A percentile compares a stretch with the other conserved stretches of the same genome.
phyloP scores from a whole-genome alignment of 2,113 vertebrate genomes.

The Coryphaenoides rupestris region DNA sequence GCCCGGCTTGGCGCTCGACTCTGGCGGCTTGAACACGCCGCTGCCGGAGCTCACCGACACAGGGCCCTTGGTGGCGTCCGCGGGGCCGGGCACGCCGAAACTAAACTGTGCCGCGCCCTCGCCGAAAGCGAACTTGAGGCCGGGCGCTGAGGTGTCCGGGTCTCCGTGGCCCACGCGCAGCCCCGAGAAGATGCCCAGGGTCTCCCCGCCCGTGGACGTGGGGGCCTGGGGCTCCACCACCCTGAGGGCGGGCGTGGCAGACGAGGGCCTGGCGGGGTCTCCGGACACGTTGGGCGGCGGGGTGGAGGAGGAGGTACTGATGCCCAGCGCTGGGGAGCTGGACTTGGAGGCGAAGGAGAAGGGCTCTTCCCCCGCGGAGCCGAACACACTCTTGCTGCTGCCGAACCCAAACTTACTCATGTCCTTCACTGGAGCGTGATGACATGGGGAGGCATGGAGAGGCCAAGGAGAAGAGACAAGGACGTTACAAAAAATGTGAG shows the following conservation, averaged over 20 bases:
- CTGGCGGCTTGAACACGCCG: constrained; percentile 66
- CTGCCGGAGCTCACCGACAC: constrained; percentile 39
- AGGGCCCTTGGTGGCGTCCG: constrained; percentile 40
- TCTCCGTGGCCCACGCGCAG: constrained; percentile 86
- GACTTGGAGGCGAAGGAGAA: constrained; percentile 68
- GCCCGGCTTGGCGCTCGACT: constrained; percentile 53
- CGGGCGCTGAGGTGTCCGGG: constrained; percentile 55
- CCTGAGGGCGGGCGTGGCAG: constrained; percentile 53
- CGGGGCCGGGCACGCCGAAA: constrained; percentile 24
- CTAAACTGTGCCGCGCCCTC: constrained; percentile 26
- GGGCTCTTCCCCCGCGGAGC: constrained; percentile 56
- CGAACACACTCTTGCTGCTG: constrained; percentile 68
- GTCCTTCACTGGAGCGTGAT: constrained; percentile 79
- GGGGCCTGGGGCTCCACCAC: constrained; percentile 56
- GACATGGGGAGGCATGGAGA: constrained; percentile 34
- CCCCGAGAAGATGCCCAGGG: constrained; percentile 88
- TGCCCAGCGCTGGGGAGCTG: constrained; percentile 34
- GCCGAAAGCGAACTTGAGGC: constrained; percentile 15
- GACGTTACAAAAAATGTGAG: not conserved
- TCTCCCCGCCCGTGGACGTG: constrained; percentile 81
- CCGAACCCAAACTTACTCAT: constrained; percentile 65
- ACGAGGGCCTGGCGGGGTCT: constrained; percentile 42
- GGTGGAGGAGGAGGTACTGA: constrained; percentile 48
- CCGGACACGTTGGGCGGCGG: constrained; percentile 37
- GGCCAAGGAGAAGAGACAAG: constrained; percentile 22